Evolutionary conservation across 2,888 invertebrate genomes (phyloP), one percentile per base, ranked within the genome.

Genomic region (Pyrocoelia pectoralis): DNA sequence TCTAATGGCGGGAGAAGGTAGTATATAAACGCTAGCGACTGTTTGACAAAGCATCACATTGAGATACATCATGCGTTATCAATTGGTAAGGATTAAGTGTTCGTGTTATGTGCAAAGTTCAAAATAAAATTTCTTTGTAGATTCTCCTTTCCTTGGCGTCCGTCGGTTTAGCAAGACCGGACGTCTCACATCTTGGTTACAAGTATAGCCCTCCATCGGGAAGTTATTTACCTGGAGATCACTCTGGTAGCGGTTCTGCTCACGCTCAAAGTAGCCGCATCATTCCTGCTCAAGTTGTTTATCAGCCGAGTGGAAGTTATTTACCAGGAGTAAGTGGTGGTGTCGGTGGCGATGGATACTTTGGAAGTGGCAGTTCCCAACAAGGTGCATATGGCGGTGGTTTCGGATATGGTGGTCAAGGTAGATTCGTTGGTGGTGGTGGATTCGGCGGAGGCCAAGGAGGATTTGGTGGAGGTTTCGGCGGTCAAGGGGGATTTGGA

Each of bases 161-260:
- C 1, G 17, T 46, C 17, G 46, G 10, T 9, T 14, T 46, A 8
- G 46, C 17, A 17, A 5, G 18, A 10, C 17, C 46, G 6, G 46
- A 46, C n/a, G 46, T 46, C 15, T 46, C 46, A 3, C 46, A 46
- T 46, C 46, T 46, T 17, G 46, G 46, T 8, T 46, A 46, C 17
- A 46, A 10, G 1, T 46, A 46, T n/a, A 15, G 17, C 3, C 3
- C 46, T 5, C 46, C 46, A 5, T 46, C 46, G 9, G 46, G 46
- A 46, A 46, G 46, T 17, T 46, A 46, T n/a, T 17, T 46, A 10
- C 46, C 46, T 9, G 33, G 33, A 2, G 33, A 33, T 2, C 33
- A 33, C 33, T 6, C 33, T n/a, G 9, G 3, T 3, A 33, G 33
- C n/a, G 15, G 46, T n/a, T 15, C 15, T 1, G 1, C 6, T 9